Evolutionary conservation across 2,113 vertebrate genomes (phyloP).

Genomic region (Hipposideros armiger): DNA sequence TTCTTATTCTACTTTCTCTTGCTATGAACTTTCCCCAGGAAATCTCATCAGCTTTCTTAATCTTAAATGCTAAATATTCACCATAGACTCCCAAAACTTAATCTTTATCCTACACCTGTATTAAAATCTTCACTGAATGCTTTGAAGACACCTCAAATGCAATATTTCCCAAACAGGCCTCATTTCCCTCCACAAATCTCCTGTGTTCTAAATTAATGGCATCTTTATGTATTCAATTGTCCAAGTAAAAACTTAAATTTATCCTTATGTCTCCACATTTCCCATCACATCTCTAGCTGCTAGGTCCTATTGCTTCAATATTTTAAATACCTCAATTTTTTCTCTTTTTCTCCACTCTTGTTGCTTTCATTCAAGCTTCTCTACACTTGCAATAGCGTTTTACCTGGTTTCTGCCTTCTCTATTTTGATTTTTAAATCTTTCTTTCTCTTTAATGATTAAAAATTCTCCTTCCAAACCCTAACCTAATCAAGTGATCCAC

Average conservation of each 20-base stretch:
- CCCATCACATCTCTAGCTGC: not conserved
- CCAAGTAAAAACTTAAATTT: not conserved
- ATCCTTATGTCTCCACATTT: not conserved
- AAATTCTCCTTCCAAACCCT: not conserved
- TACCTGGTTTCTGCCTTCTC: not conserved
- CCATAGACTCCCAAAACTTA: not conserved
- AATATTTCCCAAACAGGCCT: not conserved
- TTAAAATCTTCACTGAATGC: not conserved
- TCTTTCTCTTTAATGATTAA: not conserved
- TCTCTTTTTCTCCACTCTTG: not conserved
- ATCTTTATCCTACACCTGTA: not conserved
- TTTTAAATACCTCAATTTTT: not conserved
- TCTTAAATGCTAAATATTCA: not conserved
- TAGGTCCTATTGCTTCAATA: not conserved
- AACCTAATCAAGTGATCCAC: not conserved
- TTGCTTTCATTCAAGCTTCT: not conserved
- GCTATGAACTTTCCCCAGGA: not conserved
- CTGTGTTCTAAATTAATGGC: not conserved
- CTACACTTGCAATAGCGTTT: not conserved
- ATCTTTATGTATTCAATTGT: not conserved
- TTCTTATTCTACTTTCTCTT: not conserved
- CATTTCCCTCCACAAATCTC: not conserved
- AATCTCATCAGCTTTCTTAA: not conserved
- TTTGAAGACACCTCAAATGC: constrained; percentile 24
- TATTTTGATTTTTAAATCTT: not conserved